Evolutionary conservation across 2,888 invertebrate genomes (phyloP).

Genomic region (Phaedon cochleariae): DNA sequence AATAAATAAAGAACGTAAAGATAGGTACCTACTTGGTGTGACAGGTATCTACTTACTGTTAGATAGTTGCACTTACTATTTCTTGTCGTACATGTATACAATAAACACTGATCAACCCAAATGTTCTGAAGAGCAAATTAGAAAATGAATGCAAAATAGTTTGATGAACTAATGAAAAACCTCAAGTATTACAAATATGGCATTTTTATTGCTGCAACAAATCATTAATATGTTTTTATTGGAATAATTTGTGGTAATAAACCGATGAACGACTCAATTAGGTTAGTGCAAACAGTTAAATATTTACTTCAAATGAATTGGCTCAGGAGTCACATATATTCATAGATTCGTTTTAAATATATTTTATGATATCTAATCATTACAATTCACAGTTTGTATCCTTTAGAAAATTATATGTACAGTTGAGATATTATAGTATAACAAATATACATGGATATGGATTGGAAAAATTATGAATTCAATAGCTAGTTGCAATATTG

Average conservation of each 20-base stretch:
- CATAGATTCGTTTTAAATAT: too few relatives aligned
- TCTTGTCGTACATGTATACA: too few relatives aligned
- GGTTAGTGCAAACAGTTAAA: slow-evolving; percentile 7
- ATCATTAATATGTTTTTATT: not conserved
- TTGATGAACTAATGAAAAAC: not conserved
- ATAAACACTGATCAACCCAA: too few relatives aligned
- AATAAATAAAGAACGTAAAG: too few relatives aligned
- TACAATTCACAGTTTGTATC: not conserved
- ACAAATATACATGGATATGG: not conserved
- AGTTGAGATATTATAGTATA: too few relatives aligned
- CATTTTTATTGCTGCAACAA: not conserved
- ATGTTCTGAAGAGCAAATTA: not conserved
- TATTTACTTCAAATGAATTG: slow-evolving; percentile 8
- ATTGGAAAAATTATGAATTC: too few relatives aligned
- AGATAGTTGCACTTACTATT: too few relatives aligned
- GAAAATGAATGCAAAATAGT: not conserved
- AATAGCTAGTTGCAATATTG: too few relatives aligned
- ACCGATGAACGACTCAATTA: not conserved
- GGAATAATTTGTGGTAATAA: not conserved
- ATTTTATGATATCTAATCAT: not conserved
- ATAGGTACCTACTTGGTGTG: too few relatives aligned
- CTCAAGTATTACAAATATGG: not conserved
- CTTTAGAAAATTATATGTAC: too few relatives aligned
- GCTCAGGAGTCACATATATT: not conserved
- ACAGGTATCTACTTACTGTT: too few relatives aligned